Evolutionary conservation across 2,113 vertebrate species (phyloP).

Genomic region (Morone saxatilis): DNA sequence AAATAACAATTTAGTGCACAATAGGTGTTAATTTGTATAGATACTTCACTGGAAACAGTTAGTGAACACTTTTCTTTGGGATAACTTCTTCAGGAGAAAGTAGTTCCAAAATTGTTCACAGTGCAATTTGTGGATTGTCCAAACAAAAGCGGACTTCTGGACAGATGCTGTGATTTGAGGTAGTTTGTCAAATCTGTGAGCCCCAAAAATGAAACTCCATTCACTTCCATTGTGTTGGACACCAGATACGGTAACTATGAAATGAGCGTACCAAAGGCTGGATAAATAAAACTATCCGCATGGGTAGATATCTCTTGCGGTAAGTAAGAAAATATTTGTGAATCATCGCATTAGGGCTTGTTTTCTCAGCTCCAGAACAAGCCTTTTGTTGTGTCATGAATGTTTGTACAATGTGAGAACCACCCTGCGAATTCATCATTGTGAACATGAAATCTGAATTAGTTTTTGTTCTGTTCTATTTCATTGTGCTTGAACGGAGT

Average conservation of each 20-base stretch:
- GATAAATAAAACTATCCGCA: background rate
- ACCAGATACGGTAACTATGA: too few relatives aligned
- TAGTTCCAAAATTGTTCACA: background rate
- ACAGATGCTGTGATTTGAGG: background rate
- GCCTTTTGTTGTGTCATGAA: background rate
- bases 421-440: background rate
- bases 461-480: background rate
- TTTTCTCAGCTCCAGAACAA: background rate
- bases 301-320: background rate
- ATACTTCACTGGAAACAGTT: too few relatives aligned
- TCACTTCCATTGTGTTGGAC: background rate
- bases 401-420: background rate
- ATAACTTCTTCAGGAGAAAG: background rate
- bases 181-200: background rate
- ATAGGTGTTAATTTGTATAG: too few relatives aligned
- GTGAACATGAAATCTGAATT: background rate
- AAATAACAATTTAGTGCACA: background rate
- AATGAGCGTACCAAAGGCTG: too few relatives aligned
- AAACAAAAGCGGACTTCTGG: background rate
- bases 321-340: background rate
- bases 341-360: background rate
- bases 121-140: too few relatives aligned
- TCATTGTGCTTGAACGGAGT: background rate
- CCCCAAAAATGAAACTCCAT: background rate
- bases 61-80: background rate